A percentile compares a stretch with the other conserved stretches of the same genome.
phyloP scores from a whole-genome alignment of 2,888 invertebrate species.

The Drosophila mimetica region DNA sequence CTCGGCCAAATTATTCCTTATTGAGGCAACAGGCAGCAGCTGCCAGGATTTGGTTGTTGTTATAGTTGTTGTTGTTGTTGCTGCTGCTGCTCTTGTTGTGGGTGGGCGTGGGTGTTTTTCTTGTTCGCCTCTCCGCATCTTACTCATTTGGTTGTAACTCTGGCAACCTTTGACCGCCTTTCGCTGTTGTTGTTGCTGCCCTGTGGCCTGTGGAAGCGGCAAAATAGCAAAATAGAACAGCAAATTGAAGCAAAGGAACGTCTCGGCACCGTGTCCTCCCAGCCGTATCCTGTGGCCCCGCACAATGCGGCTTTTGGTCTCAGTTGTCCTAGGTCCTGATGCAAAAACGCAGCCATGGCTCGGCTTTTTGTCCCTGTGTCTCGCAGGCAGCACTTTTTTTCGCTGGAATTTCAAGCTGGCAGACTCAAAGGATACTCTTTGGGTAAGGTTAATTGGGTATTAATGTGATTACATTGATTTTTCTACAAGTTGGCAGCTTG shows the following conservation, averaged over 20 bases:
- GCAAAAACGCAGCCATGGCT: slow-evolving; percentile 31
- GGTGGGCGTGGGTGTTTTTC: slow-evolving; percentile 7
- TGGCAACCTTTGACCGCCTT: slow-evolving; percentile 48
- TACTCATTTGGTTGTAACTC: slow-evolving; percentile 42
- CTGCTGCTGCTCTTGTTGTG: no score
- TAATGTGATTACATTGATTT: slow-evolving; percentile 1
- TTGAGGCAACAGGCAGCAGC: slow-evolving; percentile 45
- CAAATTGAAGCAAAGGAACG: slow-evolving; percentile 35
- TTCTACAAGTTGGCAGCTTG: neutral
- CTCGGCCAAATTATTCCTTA: slow-evolving; percentile 37
- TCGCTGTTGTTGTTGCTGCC: slow-evolving; percentile 34
- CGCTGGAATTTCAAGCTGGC: neutral
- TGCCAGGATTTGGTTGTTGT: slow-evolving; percentile 20
- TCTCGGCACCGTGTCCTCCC: slow-evolving; percentile 9
- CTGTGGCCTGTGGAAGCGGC: slow-evolving; percentile 35
- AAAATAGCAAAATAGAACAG: slow-evolving; percentile 45
- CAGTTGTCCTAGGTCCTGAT: slow-evolving; percentile 48
- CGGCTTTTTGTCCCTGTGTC: slow-evolving; percentile 3
- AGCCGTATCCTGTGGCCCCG: slow-evolving; percentile 3
- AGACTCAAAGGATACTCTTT: slow-evolving; percentile 15
- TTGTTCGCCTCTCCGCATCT: slow-evolving; percentile 14
- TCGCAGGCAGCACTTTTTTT: slow-evolving; percentile 17
- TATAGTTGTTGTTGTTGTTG: slow-evolving; percentile 2
- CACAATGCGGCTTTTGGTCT: slow-evolving; percentile 47
- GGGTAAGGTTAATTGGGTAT: slow-evolving; percentile 33